phyloP scores from a whole-genome alignment of 2,888 invertebrate species.

The Candidula unifasciata region DNA sequence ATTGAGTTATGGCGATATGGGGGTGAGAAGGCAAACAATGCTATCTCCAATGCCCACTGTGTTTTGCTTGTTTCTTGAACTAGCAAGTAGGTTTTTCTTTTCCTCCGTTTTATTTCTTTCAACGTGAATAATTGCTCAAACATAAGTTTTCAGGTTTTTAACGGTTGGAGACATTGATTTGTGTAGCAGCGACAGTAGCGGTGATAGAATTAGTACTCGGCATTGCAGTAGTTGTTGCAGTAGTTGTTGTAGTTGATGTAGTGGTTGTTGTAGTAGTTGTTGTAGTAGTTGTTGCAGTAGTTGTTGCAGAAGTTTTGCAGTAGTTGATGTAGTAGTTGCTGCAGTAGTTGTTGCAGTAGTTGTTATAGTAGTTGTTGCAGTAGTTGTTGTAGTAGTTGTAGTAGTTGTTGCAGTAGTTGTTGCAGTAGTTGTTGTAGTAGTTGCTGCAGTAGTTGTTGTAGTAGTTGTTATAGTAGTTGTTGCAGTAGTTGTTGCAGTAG shows the following conservation, averaged over 20 bases:
- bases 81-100: too few relatives aligned
- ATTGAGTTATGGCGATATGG: too few relatives aligned
- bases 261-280: conserved; percentile 1
- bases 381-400: neutral
- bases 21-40: too few relatives aligned
- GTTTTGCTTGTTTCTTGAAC: too few relatives aligned
- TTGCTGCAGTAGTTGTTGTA: too few relatives aligned
- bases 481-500: neutral
- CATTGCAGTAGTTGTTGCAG: conserved; percentile 1
- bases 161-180: too few relatives aligned
- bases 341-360: conserved; percentile 25
- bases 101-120: too few relatives aligned
- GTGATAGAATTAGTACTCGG: too few relatives aligned
- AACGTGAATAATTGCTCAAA: too few relatives aligned
- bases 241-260: neutral
- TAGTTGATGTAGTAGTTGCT: conserved; percentile 13
- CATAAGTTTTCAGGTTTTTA: too few relatives aligned
- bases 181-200: conserved; percentile 1
- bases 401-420: conserved; percentile 32
- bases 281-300: conserved; percentile 17
- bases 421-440: neutral
- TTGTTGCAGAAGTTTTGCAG: conserved; percentile 13
- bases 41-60: too few relatives aligned
- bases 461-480: conserved; percentile 4
- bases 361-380: conserved; percentile 6